Evolutionary conservation across 2,888 invertebrate species (phyloP), one percentile per base, ranked within the genome.

Genomic region (Hyalella azteca): DNA sequence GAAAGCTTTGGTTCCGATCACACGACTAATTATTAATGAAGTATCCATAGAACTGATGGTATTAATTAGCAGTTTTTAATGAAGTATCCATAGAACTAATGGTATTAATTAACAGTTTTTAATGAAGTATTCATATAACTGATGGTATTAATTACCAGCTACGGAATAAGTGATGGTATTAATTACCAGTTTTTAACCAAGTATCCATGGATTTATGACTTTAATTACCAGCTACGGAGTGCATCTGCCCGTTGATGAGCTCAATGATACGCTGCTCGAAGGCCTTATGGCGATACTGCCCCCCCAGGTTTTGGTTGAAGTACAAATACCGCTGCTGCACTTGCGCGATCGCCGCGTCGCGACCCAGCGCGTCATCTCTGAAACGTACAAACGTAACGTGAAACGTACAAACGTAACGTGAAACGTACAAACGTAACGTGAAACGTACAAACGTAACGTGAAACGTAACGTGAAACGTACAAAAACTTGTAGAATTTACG

Each of bases 251-350:
- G 4, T 11, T n/a, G 7, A 60, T 3, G 15, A 60, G 32, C 41
- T 87, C 86, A 29, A 88, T 86, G n/a, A 90, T 84, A 50, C 86
- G 85, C 19, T 87, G 88, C 85, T 91, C 91, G 81, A 91, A 88
- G 9, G 86, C 86, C n/a, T 86, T 85, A 85, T 90, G 88, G 0
- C 90, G 87, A 86, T 90, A 91, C 11, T 89, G 89, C 13, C 89
- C 89, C 5, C 89, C 89, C 2, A 90, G 86, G 85, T 90, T 90
- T 78, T 89, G 89, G 83, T 89, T 89, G 85, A 91, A 91, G 85
- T 89, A 88, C 88, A 90, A 89, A 85, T 91, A 91, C 80, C 89
- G 89, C 79, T 89, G 88, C 81, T 89, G 89, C 49, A 90, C 87
- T 41, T 19, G 32, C 2, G 60, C 22, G 3, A 60, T 60, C 5